Conservation (phyloP, 2,888 invertebrate genomes). For the Thera britannica region DNA sequence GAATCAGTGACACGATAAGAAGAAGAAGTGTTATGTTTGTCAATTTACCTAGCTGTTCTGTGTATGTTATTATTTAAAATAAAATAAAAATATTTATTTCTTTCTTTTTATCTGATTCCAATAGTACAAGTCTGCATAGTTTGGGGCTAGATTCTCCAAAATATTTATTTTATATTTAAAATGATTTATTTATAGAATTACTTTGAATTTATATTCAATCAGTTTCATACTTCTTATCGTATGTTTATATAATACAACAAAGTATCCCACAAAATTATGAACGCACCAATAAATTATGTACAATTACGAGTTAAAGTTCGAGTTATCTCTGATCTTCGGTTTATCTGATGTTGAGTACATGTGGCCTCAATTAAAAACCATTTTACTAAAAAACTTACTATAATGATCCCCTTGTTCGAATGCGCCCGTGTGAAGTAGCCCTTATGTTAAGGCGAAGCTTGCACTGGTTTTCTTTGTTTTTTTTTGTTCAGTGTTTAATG, state of each 20-base stretch:
- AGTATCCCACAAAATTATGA: constrained; percentile 47
- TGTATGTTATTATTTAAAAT: no score
- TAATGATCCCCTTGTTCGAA: constrained; percentile 61
- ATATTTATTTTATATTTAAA: no score
- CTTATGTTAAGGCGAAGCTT: constrained; percentile 59
- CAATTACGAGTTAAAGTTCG: constrained; percentile 52
- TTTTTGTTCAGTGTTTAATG: no score
- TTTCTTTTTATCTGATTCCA: no score
- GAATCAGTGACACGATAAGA: no score
- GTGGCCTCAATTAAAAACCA: constrained; percentile 75
- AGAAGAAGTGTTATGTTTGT: no score
- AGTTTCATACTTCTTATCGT: background rate
- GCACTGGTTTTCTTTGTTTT: background rate
- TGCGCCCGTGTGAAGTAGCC: constrained; percentile 61
- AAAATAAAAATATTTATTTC: no score
- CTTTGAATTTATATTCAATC: background rate
- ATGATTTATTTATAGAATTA: no score
- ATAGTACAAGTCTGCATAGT: no score
- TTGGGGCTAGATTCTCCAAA: no score
- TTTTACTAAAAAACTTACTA: constrained; percentile 59
- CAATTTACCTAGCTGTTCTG: no score
- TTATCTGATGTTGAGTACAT: constrained; percentile 69
- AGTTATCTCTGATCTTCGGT: constrained; percentile 66
- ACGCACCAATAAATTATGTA: constrained; percentile 49
- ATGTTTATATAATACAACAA: background rate